Base-by-base conservation (phyloP, 1,140 invertebrate genomes). In the Eupeodes corollae region DNA sequence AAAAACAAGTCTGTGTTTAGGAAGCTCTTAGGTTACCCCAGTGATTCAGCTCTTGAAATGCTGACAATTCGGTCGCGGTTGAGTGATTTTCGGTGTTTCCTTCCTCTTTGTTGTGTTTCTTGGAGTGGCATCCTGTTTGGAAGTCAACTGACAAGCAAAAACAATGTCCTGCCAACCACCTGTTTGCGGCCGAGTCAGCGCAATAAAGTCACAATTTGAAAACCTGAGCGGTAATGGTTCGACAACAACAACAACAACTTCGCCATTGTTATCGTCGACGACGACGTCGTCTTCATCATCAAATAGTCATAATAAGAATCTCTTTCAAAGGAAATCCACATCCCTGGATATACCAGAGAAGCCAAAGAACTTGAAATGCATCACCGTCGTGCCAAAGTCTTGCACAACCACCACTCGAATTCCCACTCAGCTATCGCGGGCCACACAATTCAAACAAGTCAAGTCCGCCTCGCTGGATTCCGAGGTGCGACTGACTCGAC, bases 401-500 rank as follows among this genome's bases (percentile, higher is more conserved):
- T 6, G n/a, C 14, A 3, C 31, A 31, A 19, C 12, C 9, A 8
- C n/a, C 9, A 8, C n/a, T 32, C 11, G 6, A 31, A 32, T 6
- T 8, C 30, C 11, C 19, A 14, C 18, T 30, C 13, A 40, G 38
- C 13, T 21, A 46, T 39, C 33, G 35, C 42, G 30, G 31, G 30
- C 21, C 26, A 18, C 15, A 41, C 21, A 26, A 26, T 26, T 35
- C 32, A 32, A 48, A 37, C 21, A 26, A 26, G 21, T 26, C 21
- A 26, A 26, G 21, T 26, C 21, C 21, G 21, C 21, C 21, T 26
- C 21, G 21, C 21, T 26, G 8, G 21, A 26, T 26, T 26, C 21
- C 8, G 21, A 26, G 21, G 26, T 15, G 45, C 11, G n/a, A 30
- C 51, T 78, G 33, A 60, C 72, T 2, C 58, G 77, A 13, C 77